Evolutionary conservation across 1,140 invertebrate species (phyloP).

Genomic region (Drosophila eugracilis): DNA sequence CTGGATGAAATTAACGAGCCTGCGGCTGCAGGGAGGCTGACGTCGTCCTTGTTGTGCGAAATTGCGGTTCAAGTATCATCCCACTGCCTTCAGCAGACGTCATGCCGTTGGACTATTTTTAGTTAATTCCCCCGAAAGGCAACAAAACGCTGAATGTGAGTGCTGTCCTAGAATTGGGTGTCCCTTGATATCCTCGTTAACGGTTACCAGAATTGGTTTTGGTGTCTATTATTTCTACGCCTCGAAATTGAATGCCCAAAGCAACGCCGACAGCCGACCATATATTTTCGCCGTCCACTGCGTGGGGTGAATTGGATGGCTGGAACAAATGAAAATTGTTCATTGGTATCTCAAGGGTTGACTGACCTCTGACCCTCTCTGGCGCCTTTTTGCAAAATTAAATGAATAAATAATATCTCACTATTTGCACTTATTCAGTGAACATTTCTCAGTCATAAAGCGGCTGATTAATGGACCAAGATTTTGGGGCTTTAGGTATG

Average conservation of each 20-base stretch:
- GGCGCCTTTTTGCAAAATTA: constrained; percentile 58
- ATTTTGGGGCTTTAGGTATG: constrained; percentile 14
- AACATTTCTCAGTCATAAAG: constrained; percentile 49
- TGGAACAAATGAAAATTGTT: constrained; percentile 53
- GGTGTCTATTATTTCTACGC: constrained; percentile 58
- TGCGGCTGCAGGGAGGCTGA: constrained; percentile 44
- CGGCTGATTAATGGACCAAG: constrained; percentile 58
- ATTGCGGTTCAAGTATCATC: constrained; percentile 20
- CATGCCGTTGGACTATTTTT: constrained; percentile 65
- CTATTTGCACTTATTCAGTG: constrained; percentile 64
- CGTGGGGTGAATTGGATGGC: constrained; percentile 1
- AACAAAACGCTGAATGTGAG: constrained; percentile 38
- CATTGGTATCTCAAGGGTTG: constrained; percentile 47
- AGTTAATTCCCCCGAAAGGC: constrained; percentile 55
- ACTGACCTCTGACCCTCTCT: constrained; percentile 50
- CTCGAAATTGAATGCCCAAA: constrained; percentile 43
- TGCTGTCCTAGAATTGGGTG: constrained; percentile 45
- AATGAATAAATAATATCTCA: constrained; percentile 76
- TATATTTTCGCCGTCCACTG: constrained; percentile 33
- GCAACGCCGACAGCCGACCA: constrained; percentile 30
- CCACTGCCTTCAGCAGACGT: constrained; percentile 18
- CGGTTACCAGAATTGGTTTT: constrained; percentile 14
- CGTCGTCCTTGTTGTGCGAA: constrained; percentile 33
- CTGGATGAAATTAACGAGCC: constrained; percentile 31
- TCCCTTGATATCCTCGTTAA: constrained; percentile 39